A percentile compares a stretch with the other conserved stretches of the same genome.
phyloP scores from a whole-genome alignment of 2,113 vertebrate genomes.

The Urocynchramus pylzowi region DNA sequence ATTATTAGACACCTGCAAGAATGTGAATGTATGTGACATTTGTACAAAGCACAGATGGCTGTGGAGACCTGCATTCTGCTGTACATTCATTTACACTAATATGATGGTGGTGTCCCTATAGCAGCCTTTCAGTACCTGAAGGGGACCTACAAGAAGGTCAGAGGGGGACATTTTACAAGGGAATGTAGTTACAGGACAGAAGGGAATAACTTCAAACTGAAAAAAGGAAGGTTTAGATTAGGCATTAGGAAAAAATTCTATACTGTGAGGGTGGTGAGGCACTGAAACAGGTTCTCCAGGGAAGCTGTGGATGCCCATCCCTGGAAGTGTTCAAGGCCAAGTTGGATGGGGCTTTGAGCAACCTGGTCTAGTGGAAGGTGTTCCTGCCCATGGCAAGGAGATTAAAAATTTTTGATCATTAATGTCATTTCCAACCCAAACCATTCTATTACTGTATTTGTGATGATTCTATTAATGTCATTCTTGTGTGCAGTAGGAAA shows the following conservation, averaged over 20 bases:
- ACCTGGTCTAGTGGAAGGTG: neutral
- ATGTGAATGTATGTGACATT: neutral
- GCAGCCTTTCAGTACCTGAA: neutral
- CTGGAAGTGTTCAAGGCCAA: neutral
- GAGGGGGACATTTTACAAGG: neutral
- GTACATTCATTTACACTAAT: neutral
- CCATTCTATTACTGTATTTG: neutral
- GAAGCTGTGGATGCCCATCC: no score
- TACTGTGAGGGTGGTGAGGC: rapidly evolving
- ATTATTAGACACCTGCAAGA: neutral
- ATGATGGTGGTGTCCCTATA: neutral
- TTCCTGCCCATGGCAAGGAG: neutral
- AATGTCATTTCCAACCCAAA: neutral
- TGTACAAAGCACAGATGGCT: neutral
- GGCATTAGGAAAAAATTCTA: neutral
- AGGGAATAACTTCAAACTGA: neutral
- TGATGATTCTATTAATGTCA: neutral
- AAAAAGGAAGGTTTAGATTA: neutral
- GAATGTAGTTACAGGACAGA: neutral
- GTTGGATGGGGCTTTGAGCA: neutral
- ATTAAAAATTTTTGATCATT: neutral
- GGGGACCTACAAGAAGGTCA: neutral
- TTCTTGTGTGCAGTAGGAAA: neutral
- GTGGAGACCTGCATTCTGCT: neutral
- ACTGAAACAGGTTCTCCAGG: neutral